Evolutionary conservation across 2,888 invertebrate species (phyloP), one percentile per base, ranked within the genome.

Genomic region (Adineta ricciae): DNA sequence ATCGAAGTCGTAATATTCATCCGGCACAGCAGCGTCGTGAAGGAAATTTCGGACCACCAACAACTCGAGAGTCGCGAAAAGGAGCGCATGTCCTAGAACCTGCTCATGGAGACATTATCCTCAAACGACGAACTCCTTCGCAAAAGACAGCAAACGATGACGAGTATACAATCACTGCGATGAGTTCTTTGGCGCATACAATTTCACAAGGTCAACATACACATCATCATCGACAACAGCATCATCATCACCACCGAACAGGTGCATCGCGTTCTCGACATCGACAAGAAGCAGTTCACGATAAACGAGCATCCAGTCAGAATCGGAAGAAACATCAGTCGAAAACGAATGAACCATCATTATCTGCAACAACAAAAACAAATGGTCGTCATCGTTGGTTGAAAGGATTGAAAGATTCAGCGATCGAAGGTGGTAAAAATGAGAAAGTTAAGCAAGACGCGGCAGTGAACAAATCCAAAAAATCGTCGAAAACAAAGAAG

Each of bases 81-180:
- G 41, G 41, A 41, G 41, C 78, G 41, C 41, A 38, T 78, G 78
- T 78, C 14, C n/a, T 78, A 16, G 41, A 78, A 41, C 78, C 78
- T 21, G 78, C 78, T n/a, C 41, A 41, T 78, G 78, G 78, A 41
- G 78, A 78, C n/a, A 78, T 78, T 41, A 78, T 78, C 41, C n/a
- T 78, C 2, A 78, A 41, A 78, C 78, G 78, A 11, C 38, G 78
- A 78, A 78, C 41, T 24, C 78, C 78, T 46, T 46, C 46, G 9
- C 78, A 78, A 41, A 78, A 78, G 41, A 41, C 78, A 24, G n/a
- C 14, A 2, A 38, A 78, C 14, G 78, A 78, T n/a, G 78, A 78
- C n/a, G 78, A 78, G 2, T 78, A 41, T 41, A 24, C 78, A 9
- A 9, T 78, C 3, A 78, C 78, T 24, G 78, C 41, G 9, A 41